Conservation (phyloP, 2,888 invertebrate species). For the Cosmorhoe ocellata region DNA sequence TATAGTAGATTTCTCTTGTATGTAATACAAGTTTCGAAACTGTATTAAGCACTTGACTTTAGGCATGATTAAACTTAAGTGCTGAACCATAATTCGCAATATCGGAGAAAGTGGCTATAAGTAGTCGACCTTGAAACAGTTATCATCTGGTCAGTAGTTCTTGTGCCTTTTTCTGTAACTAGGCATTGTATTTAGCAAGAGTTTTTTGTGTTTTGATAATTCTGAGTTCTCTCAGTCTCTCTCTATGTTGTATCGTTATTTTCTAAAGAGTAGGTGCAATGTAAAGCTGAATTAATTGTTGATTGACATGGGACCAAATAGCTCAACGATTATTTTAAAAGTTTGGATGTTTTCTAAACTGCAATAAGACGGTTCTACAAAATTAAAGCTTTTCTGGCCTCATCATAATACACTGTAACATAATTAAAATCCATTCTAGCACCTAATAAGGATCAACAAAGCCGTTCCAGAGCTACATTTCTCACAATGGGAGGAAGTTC, state of each 20-base stretch:
- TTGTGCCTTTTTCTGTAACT: slow-evolving; percentile 22
- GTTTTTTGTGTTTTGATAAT: too few species aligned
- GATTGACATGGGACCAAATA: too few species aligned
- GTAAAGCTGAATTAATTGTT: too few species aligned
- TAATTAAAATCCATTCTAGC: slow-evolving; percentile 24
- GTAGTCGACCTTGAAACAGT: slow-evolving; percentile 34
- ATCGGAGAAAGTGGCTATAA: slow-evolving; percentile 35
- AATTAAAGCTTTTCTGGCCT: slow-evolving; percentile 23
- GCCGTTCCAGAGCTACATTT: slow-evolving; percentile 45
- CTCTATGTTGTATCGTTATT: too few species aligned
- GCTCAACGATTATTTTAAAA: too few species aligned
- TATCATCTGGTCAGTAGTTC: slow-evolving; percentile 19
- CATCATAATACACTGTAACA: background rate
- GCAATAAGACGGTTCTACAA: slow-evolving; percentile 5
- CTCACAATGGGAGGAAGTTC: slow-evolving; percentile 80
- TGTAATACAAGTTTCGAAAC: slow-evolving; percentile 9
- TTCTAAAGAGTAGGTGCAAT: too few species aligned
- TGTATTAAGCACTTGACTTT: slow-evolving; percentile 8
- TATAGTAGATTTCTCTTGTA: too few species aligned
- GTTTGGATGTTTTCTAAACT: too few species aligned
- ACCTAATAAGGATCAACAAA: slow-evolving; percentile 35
- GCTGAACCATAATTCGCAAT: slow-evolving; percentile 27
- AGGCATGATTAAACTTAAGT: slow-evolving; percentile 7
- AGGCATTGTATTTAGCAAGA: background rate
- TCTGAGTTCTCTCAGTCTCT: too few species aligned